Percentiles rank a stretch among this genome's conserved stretches.
Conservation (phyloP, 2,797 vertebrate genomes). For the Lacerta bilineata region DNA sequence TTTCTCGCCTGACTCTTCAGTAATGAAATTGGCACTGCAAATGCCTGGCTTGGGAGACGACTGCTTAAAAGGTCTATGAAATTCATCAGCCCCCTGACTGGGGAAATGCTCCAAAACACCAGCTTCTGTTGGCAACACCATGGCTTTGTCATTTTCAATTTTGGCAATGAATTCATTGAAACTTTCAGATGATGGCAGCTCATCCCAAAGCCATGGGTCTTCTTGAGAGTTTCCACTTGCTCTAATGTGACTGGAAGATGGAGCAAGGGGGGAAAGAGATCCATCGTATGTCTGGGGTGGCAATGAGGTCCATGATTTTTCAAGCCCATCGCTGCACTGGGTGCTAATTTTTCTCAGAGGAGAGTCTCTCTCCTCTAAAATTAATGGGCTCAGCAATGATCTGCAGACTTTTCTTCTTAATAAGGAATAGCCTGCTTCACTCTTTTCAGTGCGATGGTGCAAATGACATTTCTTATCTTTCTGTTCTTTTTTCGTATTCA, state of each 20-base stretch:
- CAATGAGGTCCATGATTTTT: constrained; percentile 30
- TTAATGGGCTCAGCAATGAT: constrained; percentile 41
- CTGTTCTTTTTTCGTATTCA: constrained; percentile 46
- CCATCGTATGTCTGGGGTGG: constrained; percentile 32
- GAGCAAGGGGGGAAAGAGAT: neutral
- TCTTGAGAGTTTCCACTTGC: constrained; percentile 43
- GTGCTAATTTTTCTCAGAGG: constrained; percentile 18
- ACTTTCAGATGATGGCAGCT: constrained; percentile 82
- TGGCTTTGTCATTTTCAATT: constrained; percentile 64
- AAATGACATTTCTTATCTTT: constrained; percentile 45
- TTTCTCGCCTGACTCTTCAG: neutral
- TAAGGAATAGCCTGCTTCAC: constrained; percentile 29
- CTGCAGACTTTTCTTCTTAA: constrained; percentile 38
- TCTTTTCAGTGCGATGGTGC: constrained; percentile 22
- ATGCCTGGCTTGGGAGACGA: neutral
- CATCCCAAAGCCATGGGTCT: constrained; percentile 75
- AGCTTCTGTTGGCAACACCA: constrained; percentile 31
- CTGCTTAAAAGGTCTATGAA: constrained; percentile 31
- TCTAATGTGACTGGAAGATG: neutral
- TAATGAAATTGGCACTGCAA: neutral
- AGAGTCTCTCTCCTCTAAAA: constrained; percentile 45
- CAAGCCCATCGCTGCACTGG: constrained; percentile 32
- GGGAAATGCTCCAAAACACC: neutral
- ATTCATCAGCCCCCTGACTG: neutral
- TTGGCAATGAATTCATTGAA: constrained; percentile 78